Percentiles rank a stretch among this genome's conserved stretches.
Evolutionary conservation across 2,888 invertebrate species (phyloP).

Genomic region (Rosalia funebris): DNA sequence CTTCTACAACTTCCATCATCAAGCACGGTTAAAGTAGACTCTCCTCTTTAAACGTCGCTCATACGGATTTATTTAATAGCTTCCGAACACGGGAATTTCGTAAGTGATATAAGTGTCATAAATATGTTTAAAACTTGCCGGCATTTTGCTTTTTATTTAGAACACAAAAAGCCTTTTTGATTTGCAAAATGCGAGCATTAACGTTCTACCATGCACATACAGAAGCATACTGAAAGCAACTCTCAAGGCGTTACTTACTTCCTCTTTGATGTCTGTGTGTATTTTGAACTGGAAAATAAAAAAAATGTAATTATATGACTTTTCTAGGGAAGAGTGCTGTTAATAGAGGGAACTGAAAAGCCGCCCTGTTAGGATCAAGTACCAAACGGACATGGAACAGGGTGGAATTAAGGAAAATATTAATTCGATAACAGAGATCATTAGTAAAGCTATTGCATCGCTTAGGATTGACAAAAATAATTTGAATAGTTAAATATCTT

Average conservation of each 20-base stretch:
- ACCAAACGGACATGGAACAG: neutral
- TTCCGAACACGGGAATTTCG: constrained; percentile 34
- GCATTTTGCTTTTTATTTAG: constrained; percentile 20
- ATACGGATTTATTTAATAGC: constrained; percentile 41
- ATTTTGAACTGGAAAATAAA: constrained; percentile 39
- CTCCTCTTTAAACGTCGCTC: no score
- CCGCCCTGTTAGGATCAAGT: neutral
- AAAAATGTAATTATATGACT: constrained; percentile 8
- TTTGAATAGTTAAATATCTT: no score
- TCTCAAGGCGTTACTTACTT: constrained; percentile 38
- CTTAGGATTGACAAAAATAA: no score
- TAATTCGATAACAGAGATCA: neutral
- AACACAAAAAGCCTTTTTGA: constrained; percentile 2
- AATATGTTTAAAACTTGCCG: constrained; percentile 31
- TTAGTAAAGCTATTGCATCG: neutral
- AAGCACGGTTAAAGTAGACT: no score
- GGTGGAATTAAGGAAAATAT: neutral
- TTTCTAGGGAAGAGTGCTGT: neutral
- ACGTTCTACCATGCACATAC: constrained; percentile 32
- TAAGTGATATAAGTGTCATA: constrained; percentile 38
- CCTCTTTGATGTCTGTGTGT: constrained; percentile 35
- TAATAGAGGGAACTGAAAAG: neutral
- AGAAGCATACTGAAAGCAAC: constrained; percentile 28
- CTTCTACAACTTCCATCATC: no score
- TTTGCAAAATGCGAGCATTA: constrained; percentile 27